Evolutionary conservation across 2,113 vertebrate genomes (phyloP).

Genomic region (Rhea pennata): DNA sequence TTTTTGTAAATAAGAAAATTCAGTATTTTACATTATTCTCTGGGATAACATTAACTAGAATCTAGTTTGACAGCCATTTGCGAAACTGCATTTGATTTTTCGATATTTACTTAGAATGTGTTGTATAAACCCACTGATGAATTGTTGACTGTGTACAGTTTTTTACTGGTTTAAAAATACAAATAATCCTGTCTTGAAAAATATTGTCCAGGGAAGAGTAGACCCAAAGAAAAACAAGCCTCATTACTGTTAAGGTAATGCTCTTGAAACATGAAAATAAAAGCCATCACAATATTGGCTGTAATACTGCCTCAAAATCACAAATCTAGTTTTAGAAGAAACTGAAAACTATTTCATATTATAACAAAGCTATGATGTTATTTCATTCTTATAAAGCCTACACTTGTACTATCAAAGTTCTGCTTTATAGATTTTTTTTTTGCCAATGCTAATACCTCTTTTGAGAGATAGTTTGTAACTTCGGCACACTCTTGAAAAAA

Average conservation of each 20-base stretch:
- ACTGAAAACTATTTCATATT: not conserved
- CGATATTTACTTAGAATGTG: not conserved
- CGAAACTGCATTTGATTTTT: not conserved
- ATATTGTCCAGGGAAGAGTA: not conserved
- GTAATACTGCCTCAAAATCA: not conserved
- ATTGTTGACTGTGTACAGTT: not conserved
- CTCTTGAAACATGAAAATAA: not conserved
- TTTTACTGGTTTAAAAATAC: not conserved
- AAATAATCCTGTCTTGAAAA: not conserved
- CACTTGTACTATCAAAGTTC: fast-evolving
- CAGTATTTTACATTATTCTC: not conserved
- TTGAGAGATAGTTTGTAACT: not conserved
- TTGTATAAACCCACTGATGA: fast-evolving
- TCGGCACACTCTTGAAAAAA: not conserved
- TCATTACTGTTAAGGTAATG: too few relatives aligned
- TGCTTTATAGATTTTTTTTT: not conserved
- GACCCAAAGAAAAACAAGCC: fast-evolving
- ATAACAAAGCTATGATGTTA: not conserved
- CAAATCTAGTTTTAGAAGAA: not conserved
- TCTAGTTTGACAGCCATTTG: not conserved
- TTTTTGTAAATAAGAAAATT: not conserved
- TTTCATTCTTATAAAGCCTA: not conserved
- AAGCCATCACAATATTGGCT: not conserved
- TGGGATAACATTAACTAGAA: not conserved
- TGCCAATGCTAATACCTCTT: not conserved